Evolutionary conservation across 2,113 vertebrate species (phyloP), one percentile per base, ranked within the genome.

Genomic region (Dipodomys stephensi): DNA sequence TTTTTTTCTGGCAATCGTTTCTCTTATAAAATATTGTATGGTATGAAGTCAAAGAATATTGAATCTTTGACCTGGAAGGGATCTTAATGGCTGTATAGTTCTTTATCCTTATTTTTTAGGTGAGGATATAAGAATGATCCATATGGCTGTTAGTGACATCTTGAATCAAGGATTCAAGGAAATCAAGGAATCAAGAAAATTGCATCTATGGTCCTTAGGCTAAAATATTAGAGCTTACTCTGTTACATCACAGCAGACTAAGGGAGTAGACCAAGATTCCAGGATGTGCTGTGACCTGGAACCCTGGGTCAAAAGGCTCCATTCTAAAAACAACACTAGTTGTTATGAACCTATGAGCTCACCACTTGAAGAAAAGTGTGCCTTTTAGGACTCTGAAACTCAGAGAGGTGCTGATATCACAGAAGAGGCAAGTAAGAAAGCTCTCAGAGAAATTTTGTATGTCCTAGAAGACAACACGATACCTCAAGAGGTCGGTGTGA

Each of bases 1-100:
- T 72, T 32, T n/a, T 69, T 93, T 83, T 90, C 71, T 87, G 81
- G 53, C 20, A 88, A 32, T 65, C 39, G 2, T 10, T 81, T 86
- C 86, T 72, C 71, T 49, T 87, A 30, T 76, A 19, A 91, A 93
- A 9, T 74, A 2, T 11, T 44, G 13, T 64, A 32, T 11, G 10
- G 62, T 67, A 23, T 0, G 46, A 35, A 91, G 79, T 92, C 83
- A 87, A 87, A 62, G 1, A 46, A 82, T 27, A 46, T 71, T 49
- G 39, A 76, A 64, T 49, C 6, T 71, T 84, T 83, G 15, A 57
- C 13, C n/a, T 65, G 35, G 15, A 8, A 69, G 4, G 39, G 32
- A 83, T 53, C n/a, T 72, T 32, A 81, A 7, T 87, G 2, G 72
- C 2, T 20, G 7, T 28, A 1, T 13, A 35, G 2, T 18, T 49